A percentile compares a stretch with the other conserved stretches of the same genome.
These are phyloP conservation scores for Oreocharis arfaki DNA, from an alignment of 2,113 vertebrate genomes.

Conservation along the genomic window DNA sequence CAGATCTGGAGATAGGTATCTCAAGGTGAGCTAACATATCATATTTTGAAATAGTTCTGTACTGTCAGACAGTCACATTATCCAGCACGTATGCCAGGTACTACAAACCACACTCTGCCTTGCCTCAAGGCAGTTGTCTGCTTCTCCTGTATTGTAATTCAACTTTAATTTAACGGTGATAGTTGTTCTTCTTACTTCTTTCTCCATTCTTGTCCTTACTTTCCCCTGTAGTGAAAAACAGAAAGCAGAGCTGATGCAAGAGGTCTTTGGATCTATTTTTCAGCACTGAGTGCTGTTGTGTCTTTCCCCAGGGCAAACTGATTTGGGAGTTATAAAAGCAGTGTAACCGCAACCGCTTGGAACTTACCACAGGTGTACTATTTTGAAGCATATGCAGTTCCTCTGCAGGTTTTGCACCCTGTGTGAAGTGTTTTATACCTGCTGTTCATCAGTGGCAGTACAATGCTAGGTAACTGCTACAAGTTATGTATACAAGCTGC, in stretches of 20 bases:
- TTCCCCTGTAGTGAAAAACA: neutral
- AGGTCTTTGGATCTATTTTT: neutral
- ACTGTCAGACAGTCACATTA: neutral
- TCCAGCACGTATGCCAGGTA: neutral
- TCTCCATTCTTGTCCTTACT: neutral
- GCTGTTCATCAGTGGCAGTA: neutral
- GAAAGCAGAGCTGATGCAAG: neutral
- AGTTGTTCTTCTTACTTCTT: neutral
- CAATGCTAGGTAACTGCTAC: neutral
- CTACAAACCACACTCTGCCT: neutral
- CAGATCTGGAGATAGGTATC: neutral
- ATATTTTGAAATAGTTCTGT: neutral
- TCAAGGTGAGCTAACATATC: neutral
- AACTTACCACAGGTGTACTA: neutral
- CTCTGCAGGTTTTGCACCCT: neutral
- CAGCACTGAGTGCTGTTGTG: neutral
- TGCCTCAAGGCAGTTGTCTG: neutral
- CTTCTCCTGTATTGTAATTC: neutral
- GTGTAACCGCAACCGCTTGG: neutral
- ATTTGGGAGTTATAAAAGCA: neutral
- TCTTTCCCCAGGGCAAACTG: neutral
- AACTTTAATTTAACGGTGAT: neutral
- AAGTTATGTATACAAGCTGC: too few relatives aligned
- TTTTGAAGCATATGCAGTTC: neutral
- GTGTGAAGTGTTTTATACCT: neutral